Evolutionary conservation across 2,113 vertebrate genomes (phyloP).

Genomic region (Tetrax tetrax): DNA sequence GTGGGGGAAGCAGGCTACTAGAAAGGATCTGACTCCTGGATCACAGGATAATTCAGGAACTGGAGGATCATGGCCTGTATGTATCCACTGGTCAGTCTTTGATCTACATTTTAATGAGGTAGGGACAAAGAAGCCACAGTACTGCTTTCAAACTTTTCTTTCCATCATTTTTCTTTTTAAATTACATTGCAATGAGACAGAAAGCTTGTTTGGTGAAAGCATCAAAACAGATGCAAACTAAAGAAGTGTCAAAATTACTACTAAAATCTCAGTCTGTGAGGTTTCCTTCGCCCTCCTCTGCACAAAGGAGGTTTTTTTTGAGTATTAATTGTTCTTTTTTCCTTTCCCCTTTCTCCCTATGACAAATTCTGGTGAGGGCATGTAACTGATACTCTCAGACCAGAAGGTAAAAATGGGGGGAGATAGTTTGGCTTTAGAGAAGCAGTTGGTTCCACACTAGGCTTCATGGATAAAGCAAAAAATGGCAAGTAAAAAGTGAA

Average conservation of each 20-base stretch:
- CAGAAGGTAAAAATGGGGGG: background rate
- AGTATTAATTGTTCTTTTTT: background rate
- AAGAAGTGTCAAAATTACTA: background rate
- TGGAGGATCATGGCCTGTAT: background rate
- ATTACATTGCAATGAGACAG: background rate
- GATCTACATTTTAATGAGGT: background rate
- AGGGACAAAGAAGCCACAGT: background rate
- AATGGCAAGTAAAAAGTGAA: background rate
- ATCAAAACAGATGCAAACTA: background rate
- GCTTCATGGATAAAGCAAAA: background rate
- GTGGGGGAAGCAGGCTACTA: background rate
- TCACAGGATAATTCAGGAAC: background rate
- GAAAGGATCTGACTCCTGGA: background rate
- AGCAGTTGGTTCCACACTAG: accelerated
- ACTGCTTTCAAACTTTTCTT: background rate
- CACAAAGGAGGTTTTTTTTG: background rate
- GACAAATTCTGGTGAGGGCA: background rate
- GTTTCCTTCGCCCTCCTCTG: background rate
- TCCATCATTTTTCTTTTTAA: background rate
- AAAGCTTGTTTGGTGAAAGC: background rate
- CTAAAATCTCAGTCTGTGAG: background rate
- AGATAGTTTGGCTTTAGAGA: background rate
- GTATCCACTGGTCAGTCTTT: background rate
- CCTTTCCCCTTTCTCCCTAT: background rate
- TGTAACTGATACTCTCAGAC: background rate